phyloP scores from a whole-genome alignment of 2,888 invertebrate species.

The Perithous albicinctus region DNA sequence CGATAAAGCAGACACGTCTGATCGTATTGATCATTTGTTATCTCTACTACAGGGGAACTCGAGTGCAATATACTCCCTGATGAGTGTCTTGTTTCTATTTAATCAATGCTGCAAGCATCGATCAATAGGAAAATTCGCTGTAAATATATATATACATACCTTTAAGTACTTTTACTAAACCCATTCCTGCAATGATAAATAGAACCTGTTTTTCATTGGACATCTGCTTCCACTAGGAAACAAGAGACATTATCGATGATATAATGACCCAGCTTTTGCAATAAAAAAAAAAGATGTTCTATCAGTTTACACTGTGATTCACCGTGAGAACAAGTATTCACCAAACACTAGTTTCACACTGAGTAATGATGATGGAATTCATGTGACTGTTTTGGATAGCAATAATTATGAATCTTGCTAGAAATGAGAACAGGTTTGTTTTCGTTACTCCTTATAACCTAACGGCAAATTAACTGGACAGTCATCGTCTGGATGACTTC shows the following conservation, averaged over 20 bases:
- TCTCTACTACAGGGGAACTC: constrained; percentile 5
- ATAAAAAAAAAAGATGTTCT: constrained; percentile 3
- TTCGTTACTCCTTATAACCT: too few relatives aligned
- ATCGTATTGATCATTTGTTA: constrained; percentile 33
- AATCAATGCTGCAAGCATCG: constrained; percentile 5
- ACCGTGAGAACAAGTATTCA: constrained; percentile 41
- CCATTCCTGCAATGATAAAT: not conserved
- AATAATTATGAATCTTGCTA: constrained; percentile 15
- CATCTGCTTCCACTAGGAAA: not conserved
- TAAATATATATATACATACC: not conserved
- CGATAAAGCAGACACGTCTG: not conserved
- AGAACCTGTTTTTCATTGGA: not conserved
- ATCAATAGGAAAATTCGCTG: constrained; percentile 1
- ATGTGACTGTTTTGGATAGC: constrained; percentile 27
- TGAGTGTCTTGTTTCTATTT: constrained; percentile 1
- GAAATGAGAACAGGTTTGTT: not conserved
- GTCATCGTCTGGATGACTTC: not conserved
- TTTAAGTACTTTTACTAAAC: not conserved
- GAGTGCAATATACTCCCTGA: constrained; percentile 17
- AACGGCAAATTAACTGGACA: too few relatives aligned
- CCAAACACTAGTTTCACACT: constrained; percentile 11
- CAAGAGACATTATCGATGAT: not conserved
- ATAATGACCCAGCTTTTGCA: not conserved
- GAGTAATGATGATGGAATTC: constrained; percentile 16
- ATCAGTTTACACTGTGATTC: constrained; percentile 49